Evolutionary conservation across 1,140 invertebrate genomes (phyloP).

Genomic region (Orchestia grillus): DNA sequence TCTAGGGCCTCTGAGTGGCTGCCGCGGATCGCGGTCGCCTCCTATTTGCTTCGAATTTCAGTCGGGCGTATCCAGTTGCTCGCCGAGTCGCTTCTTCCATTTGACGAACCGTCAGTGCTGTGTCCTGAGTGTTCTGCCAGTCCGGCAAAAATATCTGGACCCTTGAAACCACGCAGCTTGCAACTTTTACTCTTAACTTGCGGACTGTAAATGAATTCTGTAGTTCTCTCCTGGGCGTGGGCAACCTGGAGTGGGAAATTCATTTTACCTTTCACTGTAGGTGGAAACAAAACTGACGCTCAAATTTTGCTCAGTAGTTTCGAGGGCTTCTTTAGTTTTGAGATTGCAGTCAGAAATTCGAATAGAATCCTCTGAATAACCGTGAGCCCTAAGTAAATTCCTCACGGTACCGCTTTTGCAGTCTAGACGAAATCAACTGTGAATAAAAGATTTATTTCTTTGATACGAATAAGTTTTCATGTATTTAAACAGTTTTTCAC

Average conservation of each 20-base stretch:
- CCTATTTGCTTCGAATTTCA: constrained; percentile 9
- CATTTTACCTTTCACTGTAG: not conserved
- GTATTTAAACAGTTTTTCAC: not conserved
- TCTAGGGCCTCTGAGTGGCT: not conserved
- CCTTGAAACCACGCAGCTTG: not conserved
- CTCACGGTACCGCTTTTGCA: not conserved
- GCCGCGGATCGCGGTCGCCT: not conserved
- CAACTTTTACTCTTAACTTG: not conserved
- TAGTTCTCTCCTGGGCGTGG: not conserved
- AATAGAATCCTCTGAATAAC: not conserved
- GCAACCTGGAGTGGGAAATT: not conserved
- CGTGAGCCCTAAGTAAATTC: not conserved
- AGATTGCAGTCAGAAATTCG: not conserved
- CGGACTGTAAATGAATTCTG: not conserved
- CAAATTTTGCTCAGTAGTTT: not conserved
- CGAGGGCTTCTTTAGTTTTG: not conserved
- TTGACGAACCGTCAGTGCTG: constrained; percentile 3
- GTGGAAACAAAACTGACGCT: not conserved
- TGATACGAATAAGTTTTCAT: not conserved
- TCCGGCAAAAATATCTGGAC: not conserved
- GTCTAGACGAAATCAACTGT: not conserved
- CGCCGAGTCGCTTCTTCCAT: not conserved
- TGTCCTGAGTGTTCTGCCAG: not conserved
- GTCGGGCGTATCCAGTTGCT: not conserved
- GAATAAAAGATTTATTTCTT: not conserved